Conservation (phyloP, 2,797 vertebrate species). For the Arnoldichthys spilopterus region DNA sequence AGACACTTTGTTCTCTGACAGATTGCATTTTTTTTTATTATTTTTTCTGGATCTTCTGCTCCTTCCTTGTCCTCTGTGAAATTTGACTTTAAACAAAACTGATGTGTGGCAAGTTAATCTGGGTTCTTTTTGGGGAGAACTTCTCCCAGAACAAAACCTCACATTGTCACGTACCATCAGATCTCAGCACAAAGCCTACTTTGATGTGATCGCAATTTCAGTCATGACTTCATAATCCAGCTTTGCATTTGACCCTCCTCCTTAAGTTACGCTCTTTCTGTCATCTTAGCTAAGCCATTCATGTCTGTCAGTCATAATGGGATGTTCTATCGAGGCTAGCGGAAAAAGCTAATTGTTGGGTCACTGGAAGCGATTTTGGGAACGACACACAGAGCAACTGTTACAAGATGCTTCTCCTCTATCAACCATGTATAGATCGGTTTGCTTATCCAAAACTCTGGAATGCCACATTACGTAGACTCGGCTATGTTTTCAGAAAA, state of each 20-base stretch:
- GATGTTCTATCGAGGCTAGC: constrained; percentile 59
- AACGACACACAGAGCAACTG: constrained; percentile 39
- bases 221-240: constrained; percentile 75
- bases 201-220: constrained; percentile 74
- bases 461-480: constrained; percentile 66
- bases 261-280: constrained; percentile 66
- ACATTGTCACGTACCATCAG: constrained; percentile 78
- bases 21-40: constrained; percentile 18
- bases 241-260: constrained; percentile 72
- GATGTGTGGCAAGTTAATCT: constrained; percentile 74
- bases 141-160: constrained; percentile 70
- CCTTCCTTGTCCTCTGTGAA: constrained; percentile 51
- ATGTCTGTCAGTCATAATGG: constrained; percentile 58
- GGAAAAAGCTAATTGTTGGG: constrained; percentile 58
- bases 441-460: constrained; percentile 60
- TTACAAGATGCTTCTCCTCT: constrained; percentile 10
- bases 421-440: constrained; percentile 19
- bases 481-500: constrained; percentile 72
- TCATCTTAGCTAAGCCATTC: constrained; percentile 66
- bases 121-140: constrained; percentile 64
- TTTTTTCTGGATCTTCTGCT: constrained; percentile 43
- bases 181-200: constrained; percentile 72
- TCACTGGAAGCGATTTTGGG: constrained; percentile 59
- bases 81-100: constrained; percentile 71
- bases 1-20: constrained; percentile 67